Base-by-base conservation (phyloP, 2,797 vertebrate genomes). In the Ambastaia sidthimunki region DNA sequence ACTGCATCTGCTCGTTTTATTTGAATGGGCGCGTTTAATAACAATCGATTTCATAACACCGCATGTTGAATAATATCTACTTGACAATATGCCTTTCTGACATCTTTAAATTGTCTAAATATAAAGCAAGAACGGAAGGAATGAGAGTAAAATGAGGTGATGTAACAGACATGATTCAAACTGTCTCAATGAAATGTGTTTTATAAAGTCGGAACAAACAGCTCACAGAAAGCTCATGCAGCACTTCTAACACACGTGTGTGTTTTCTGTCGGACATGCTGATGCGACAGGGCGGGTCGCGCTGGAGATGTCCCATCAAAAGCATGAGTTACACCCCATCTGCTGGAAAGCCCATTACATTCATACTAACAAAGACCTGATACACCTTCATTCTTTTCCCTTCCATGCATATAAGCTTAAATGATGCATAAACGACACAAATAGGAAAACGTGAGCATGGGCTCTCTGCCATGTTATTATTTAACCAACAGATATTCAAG, bases 201-300 rank as follows among this genome's bases (percentile, higher is more conserved):
- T 28, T 2, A 31, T 19, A 47, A 19, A 25, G 21, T 0, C n/a
- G n/a, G n/a, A n/a, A n/a, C n/a, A n/a, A n/a, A n/a, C n/a, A 7
- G 18, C 4, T 18, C 62, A 1, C 11, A 63, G 13, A 52, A 65
- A 37, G 19, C 19, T n/a, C 34, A 18, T 15, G 55, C 37, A 28
- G 34, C 54, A 59, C 4, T 57, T 12, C 11, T 52, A 52, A 18
- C 54, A 21, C 54, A 54, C 18, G 28, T 48, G 44, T n/a, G n/a
- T 9, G 41, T 67, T 66, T 13, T 1, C 23, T 9, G 28, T 41
- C 52, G 31, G 3, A 54, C 19, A 44, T 28, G n/a, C n/a, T 23
- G 55, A 78, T 78, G 76, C 76, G 76, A 70, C 71, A 63, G 76
- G 76, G 76, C n/a, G 76, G 71, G 67, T 52, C 76, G 67, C 55